Evolutionary conservation across 1,140 invertebrate species (phyloP), one percentile per base, ranked within the genome.

Genomic region (Mercenaria mercenaria): DNA sequence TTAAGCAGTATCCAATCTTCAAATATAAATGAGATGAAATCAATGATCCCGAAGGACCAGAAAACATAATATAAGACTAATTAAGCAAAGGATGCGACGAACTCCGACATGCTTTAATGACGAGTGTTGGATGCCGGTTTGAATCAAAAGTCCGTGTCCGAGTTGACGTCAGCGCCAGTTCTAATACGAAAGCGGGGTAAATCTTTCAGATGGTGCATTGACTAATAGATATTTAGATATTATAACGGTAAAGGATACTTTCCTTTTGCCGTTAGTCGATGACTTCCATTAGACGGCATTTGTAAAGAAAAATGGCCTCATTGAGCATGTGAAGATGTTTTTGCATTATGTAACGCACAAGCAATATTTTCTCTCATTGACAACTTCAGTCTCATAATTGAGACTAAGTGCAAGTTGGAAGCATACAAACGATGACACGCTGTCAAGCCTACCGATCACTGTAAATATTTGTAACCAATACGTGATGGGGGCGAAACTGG

Each of bases 81-180:
- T n/a, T n/a, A n/a, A n/a, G n/a, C n/a, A n/a, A n/a, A n/a, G n/a
- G n/a, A n/a, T n/a, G n/a, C n/a, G n/a, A n/a, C n/a, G n/a, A n/a
- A n/a, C 91, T 18, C 88, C 84, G 47, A 20, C 52, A 26, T 76
- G 83, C 23, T 91, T 90, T 52, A 41, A 69, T 47, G 43, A 67
- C 29, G 79, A 88, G 79, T 79, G 85, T 41, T 87, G 37, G 85
- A 77, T 6, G 74, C 74, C 18, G 56, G 74, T 13, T 47, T 87
- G 47, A 79, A 79, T 8, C 72, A 77, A 34, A 15, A 47, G 29
- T 74, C 18, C n/a, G 32, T 23, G 10, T 87, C 85, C 26, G 72
- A 87, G 18, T 61, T 47, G 67, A 47, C 74, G 29, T 87, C 52
- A 29, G 32, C 84, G 6, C 72, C 56, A 37, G 69, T 87, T 59